These are phyloP conservation scores for Paramormyrops kingsleyae DNA, from an alignment of 2,113 vertebrate species.

Conservation along the genomic window DNA sequence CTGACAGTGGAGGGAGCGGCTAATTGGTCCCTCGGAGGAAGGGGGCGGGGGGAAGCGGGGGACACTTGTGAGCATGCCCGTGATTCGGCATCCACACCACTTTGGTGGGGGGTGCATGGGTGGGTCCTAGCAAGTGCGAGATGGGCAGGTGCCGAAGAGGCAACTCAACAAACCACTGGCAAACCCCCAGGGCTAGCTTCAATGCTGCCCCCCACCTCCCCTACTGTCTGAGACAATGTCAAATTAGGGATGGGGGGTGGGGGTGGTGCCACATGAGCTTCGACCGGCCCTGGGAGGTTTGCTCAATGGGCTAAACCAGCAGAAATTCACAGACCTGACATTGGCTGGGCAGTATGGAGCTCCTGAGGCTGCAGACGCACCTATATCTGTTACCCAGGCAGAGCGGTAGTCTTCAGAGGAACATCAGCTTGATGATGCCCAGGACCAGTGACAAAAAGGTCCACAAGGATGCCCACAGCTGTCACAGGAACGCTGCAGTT, in stretches of 20 bases:
- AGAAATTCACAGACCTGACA: neutral
- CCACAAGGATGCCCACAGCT: neutral
- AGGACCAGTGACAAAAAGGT: neutral
- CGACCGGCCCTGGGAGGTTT: neutral
- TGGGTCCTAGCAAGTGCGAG: neutral
- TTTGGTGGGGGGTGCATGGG: neutral
- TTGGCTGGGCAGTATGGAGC: neutral
- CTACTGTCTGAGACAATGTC: neutral
- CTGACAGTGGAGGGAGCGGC: neutral
- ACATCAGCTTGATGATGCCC: neutral
- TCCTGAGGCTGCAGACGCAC: neutral
- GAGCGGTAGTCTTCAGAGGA: neutral
- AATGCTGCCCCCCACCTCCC: neutral
- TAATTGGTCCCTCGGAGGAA: conserved; percentile 8
- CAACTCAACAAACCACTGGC: neutral
- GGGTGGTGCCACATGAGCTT: neutral
- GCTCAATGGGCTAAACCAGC: neutral
- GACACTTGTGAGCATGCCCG: neutral
- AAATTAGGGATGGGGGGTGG: neutral
- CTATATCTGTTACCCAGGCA: neutral
- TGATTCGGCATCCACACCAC: neutral
- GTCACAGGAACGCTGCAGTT: neutral
- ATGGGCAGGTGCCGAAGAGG: neutral
- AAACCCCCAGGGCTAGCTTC: neutral
- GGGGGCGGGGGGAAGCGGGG: neutral